phyloP scores from a whole-genome alignment of 2,113 vertebrate species.

The Coturnix japonica region DNA sequence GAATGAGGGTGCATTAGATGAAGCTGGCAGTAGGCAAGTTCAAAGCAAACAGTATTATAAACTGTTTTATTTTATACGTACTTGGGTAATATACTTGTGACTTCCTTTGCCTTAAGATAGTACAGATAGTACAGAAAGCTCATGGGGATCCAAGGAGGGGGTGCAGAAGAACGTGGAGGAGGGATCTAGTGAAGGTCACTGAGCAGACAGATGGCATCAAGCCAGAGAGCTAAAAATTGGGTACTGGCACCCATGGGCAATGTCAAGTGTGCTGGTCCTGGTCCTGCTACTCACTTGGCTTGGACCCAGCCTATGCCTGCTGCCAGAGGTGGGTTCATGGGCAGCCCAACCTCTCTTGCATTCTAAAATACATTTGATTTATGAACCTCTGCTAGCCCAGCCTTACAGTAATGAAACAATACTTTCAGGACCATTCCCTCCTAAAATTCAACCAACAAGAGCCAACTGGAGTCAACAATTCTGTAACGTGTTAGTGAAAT shows the following conservation, averaged over 20 bases:
- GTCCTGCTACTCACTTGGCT: neutral
- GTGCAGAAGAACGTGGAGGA: neutral
- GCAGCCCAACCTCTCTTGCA: neutral
- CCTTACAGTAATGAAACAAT: constrained; percentile 3
- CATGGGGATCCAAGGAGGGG: neutral
- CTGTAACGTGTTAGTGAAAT: neutral
- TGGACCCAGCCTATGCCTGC: neutral
- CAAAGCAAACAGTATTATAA: neutral
- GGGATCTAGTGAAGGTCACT: neutral
- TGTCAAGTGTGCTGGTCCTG: neutral
- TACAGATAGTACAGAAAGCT: neutral
- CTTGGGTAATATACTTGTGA: neutral
- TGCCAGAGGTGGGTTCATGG: neutral
- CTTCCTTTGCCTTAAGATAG: neutral
- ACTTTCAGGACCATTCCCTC: neutral
- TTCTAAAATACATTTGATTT: neutral
- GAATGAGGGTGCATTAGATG: neutral
- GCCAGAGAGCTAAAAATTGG: neutral
- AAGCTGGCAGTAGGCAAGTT: neutral
- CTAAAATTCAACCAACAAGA: neutral
- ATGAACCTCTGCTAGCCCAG: neutral
- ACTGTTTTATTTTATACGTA: neutral
- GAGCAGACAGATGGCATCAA: neutral
- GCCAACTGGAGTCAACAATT: neutral
- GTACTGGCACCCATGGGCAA: neutral